Conservation (phyloP, 2,797 vertebrate species). For the Euphonia xanthogaster region DNA sequence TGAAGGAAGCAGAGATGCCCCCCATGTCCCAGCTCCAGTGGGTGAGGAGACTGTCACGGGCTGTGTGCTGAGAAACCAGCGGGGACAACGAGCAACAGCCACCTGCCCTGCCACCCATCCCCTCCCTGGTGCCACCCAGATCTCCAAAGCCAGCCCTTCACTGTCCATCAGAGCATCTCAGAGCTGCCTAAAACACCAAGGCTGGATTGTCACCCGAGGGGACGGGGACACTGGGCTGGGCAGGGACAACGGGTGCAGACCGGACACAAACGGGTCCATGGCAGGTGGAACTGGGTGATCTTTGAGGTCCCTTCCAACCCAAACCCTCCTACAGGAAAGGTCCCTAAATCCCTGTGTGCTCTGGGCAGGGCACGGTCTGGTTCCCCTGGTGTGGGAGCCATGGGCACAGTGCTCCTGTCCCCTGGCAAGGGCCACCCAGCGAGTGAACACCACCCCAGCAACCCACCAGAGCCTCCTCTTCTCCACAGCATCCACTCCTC, state of each 20-base stretch:
- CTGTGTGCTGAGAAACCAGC: background rate
- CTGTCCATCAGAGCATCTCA: background rate
- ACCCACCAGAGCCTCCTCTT: background rate
- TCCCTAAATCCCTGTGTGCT: rapidly evolving
- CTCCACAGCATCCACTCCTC: rapidly evolving
- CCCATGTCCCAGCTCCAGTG: background rate
- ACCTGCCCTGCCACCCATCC: background rate
- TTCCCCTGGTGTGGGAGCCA: rapidly evolving
- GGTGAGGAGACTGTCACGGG: rapidly evolving
- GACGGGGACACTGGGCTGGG: too few relatives aligned
- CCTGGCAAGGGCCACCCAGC: background rate
- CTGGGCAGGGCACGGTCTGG: background rate
- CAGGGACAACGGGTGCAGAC: rapidly evolving
- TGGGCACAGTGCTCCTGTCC: rapidly evolving
- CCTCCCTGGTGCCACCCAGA: background rate
- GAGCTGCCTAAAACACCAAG: background rate
- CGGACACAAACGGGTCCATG: rapidly evolving
- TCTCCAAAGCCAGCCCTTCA: rapidly evolving
- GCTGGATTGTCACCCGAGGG: background rate
- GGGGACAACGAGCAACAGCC: background rate
- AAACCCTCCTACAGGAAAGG: rapidly evolving
- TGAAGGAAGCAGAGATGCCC: background rate
- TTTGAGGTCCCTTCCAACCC: background rate
- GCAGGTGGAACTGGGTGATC: background rate
- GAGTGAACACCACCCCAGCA: rapidly evolving